Conservation (phyloP, 2,113 vertebrate species). For the Eolophus roseicapilla region DNA sequence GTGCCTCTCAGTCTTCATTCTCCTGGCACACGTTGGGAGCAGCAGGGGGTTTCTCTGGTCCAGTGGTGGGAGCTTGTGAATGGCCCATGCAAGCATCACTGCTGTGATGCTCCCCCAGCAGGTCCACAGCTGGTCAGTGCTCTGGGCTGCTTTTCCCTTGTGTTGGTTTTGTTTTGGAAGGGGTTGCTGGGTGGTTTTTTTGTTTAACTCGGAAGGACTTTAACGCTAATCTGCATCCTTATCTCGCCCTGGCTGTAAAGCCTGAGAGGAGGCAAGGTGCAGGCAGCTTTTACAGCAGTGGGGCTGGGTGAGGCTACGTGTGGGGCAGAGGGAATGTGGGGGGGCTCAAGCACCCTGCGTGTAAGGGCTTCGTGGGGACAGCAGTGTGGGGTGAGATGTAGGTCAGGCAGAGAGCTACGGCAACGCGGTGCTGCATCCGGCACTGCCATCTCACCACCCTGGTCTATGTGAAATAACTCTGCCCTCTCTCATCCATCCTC, state of each 20-base stretch:
- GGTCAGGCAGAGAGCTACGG: background rate
- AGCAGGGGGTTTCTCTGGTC: rapidly evolving
- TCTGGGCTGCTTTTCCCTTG: background rate
- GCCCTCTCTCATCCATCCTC: background rate
- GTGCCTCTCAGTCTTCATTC: background rate
- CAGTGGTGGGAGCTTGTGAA: rapidly evolving
- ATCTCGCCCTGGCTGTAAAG: constrained; percentile 6
- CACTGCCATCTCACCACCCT: rapidly evolving
- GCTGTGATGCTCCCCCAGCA: background rate
- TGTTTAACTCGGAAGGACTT: background rate
- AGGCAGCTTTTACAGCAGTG: background rate
- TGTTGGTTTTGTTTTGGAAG: background rate
- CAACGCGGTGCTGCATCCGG: rapidly evolving
- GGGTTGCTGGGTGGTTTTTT: background rate
- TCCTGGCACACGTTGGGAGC: rapidly evolving
- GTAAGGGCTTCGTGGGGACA: background rate
- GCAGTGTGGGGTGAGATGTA: no score
- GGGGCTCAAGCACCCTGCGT: background rate
- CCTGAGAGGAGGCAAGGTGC: constrained; percentile 18
- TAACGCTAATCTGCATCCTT: background rate
- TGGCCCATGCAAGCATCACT: background rate
- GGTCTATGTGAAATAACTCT: rapidly evolving
- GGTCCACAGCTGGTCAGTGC: background rate
- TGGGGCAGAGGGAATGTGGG: rapidly evolving
- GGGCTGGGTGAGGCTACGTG: background rate